phyloP scores from a whole-genome alignment of 2,888 invertebrate genomes.

The Sesamia inferens region DNA sequence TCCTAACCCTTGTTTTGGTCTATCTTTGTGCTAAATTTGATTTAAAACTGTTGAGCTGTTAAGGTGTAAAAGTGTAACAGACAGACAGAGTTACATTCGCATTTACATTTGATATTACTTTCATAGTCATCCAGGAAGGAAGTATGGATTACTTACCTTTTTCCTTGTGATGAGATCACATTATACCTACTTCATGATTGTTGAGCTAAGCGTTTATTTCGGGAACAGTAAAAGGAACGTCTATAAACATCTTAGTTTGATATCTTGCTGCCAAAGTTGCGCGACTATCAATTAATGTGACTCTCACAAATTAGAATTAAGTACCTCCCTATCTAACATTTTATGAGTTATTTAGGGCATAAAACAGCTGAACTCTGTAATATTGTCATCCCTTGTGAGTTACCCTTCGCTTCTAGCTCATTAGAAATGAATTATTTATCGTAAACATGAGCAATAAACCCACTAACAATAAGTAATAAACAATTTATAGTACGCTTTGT shows the following conservation, averaged over 20 bases:
- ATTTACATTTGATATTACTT: neutral
- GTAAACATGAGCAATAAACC: slow-evolving; percentile 1
- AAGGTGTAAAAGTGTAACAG: neutral
- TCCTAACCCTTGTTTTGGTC: neutral
- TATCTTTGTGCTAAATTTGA: neutral
- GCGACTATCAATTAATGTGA: neutral
- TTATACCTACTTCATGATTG: neutral
- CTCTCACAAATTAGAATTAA: neutral
- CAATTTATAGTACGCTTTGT: slow-evolving; percentile 23
- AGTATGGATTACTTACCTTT: neutral
- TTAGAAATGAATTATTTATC: slow-evolving; percentile 17
- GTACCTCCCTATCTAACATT: neutral
- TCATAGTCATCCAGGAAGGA: too few species aligned
- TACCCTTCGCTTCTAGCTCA: neutral
- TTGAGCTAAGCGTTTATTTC: neutral
- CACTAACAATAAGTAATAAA: slow-evolving; percentile 39
- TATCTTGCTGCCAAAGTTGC: neutral
- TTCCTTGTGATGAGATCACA: neutral
- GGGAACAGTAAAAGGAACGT: neutral
- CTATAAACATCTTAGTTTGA: neutral
- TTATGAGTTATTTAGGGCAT: neutral
- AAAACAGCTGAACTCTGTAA: neutral
- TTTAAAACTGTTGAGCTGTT: neutral
- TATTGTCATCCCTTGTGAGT: neutral
- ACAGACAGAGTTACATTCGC: neutral